Evolutionary conservation across 2,888 invertebrate genomes (phyloP), one percentile per base, ranked within the genome.

Genomic region (Hemistola chrysoprasaria): DNA sequence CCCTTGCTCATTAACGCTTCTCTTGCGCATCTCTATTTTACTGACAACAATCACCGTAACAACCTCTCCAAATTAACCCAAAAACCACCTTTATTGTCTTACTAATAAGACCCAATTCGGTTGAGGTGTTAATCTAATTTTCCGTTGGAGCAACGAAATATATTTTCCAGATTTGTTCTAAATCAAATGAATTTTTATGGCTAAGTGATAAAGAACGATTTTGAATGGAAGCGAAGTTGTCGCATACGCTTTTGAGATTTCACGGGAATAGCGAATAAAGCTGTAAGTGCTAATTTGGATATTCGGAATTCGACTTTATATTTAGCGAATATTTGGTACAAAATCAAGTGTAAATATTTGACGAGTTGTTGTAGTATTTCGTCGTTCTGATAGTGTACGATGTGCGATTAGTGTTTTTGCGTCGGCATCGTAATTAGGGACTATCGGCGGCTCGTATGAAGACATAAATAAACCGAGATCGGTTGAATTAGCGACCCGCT

Each of bases 371-470:
- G 6, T 6, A 9, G 34, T 23, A 50, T 48, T 42, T 51, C 43
- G 50, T 52, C 47, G 48, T 47, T 56, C 41, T 50, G 53, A 47
- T 49, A 52, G 45, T 56, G 60, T 72, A 71, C 76, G 80, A 77
- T 76, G 74, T 66, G 71, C 84, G 87, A 87, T 88, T 86, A 85
- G 81, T 75, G 86, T 88, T 88, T 88, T 88, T 88, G 85, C 79
- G 66, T 68, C 67, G 62, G 66, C 69, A 56, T 64, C 75, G 81
- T 88, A 88, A 88, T 88, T 88, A 87, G 84, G 84, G 76, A 71
- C 80, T 80, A 86, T 86, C 86, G 85, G 82, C 86, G 86, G 84
- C 76, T 62, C 68, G 82, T 87, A 88, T 88, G 86, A 86, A 87
- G 88, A 87, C 87, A 86, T 88, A 88, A 87, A 87, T 87, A 85